phyloP scores from a whole-genome alignment of 2,888 invertebrate genomes.

The Masnerella sp. region DNA sequence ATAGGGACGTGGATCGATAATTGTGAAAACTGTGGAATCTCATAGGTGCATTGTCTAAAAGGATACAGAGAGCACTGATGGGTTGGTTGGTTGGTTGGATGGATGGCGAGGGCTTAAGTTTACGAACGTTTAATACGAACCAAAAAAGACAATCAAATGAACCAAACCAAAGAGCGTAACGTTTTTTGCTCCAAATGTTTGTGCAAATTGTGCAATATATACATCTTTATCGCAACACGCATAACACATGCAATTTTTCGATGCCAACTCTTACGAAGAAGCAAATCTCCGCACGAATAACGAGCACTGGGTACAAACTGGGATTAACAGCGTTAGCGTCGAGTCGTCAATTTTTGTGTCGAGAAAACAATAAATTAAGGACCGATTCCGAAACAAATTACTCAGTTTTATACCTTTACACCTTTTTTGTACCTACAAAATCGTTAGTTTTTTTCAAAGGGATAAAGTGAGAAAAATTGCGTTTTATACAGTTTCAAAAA shows the following conservation, averaged over 20 bases:
- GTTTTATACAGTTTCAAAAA: no score
- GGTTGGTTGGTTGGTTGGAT: slow-evolving; percentile 71
- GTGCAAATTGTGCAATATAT: slow-evolving; percentile 23
- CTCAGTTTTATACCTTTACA: no score
- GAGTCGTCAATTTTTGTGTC: no score
- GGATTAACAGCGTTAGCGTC: background rate
- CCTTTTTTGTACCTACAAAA: no score
- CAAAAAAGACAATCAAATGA: slow-evolving; percentile 19
- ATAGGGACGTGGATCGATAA: slow-evolving; percentile 44
- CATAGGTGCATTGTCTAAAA: slow-evolving; percentile 73
- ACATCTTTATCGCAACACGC: slow-evolving; percentile 51
- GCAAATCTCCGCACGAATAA: slow-evolving; percentile 46
- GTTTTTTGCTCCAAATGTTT: slow-evolving; percentile 21
- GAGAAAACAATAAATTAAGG: no score
- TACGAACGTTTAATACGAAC: slow-evolving; percentile 57
- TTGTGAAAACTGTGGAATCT: slow-evolving; percentile 63
- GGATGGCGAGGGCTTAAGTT: slow-evolving; percentile 71
- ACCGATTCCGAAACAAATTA: no score
- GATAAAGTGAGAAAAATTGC: no score
- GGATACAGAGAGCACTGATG: slow-evolving; percentile 68
- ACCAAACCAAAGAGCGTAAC: slow-evolving; percentile 6
- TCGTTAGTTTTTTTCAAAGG: no score
- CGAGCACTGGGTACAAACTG: slow-evolving; percentile 37
- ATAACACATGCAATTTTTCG: slow-evolving; percentile 50
- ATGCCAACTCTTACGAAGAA: slow-evolving; percentile 38